Evolutionary conservation across 2,888 invertebrate genomes (phyloP).

Genomic region (Standfussiana lucernea): DNA sequence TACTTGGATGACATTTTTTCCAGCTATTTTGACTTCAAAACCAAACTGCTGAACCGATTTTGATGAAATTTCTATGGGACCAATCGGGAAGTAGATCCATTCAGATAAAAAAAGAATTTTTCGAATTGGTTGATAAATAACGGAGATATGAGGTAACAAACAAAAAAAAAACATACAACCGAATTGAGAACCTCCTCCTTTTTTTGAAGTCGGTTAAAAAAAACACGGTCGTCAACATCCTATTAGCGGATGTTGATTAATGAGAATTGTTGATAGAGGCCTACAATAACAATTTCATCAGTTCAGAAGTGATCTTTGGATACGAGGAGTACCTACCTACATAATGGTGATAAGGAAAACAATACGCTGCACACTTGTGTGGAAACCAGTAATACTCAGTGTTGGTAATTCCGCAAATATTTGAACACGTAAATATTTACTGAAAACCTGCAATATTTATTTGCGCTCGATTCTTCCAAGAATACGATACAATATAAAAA

Average conservation of each 20-base stretch:
- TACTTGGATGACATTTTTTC: too few species aligned
- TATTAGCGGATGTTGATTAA: constrained; percentile 7
- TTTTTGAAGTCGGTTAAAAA: too few species aligned
- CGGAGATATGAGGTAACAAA: too few species aligned
- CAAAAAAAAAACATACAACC: too few species aligned
- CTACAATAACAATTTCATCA: constrained; percentile 34
- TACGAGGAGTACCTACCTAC: constrained; percentile 39
- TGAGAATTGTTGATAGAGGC: constrained; percentile 6
- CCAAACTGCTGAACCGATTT: too few species aligned
- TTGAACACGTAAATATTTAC: constrained; percentile 44
- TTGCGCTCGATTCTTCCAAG: constrained; percentile 51
- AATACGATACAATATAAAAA: constrained; percentile 27
- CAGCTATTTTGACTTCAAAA: too few species aligned
- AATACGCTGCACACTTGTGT: constrained; percentile 21
- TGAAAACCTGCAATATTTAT: constrained; percentile 60
- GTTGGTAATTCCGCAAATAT: constrained; percentile 44
- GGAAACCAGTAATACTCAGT: constrained; percentile 34
- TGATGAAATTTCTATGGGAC: too few species aligned
- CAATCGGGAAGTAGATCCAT: too few species aligned
- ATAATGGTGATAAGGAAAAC: constrained; percentile 53
- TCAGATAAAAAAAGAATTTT: too few species aligned
- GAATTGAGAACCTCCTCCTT: too few species aligned
- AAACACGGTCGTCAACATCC: neutral
- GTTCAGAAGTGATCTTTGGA: constrained; percentile 27
- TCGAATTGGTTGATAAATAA: too few species aligned